Evolutionary conservation across 35 echinoderm and acorn worm genomes (phyloP).

Genomic region (Apostichopus parvimensis): DNA sequence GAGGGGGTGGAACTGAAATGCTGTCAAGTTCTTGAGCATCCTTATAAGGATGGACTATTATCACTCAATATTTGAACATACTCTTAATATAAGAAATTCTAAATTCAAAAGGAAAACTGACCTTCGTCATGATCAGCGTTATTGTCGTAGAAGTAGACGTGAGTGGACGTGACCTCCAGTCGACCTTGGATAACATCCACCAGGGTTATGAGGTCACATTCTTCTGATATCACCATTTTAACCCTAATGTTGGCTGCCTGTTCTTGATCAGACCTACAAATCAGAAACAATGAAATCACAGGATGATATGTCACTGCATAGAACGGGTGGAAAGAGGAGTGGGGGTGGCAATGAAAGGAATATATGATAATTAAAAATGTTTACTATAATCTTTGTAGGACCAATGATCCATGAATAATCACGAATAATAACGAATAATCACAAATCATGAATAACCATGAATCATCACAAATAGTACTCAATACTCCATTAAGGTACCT

Average conservation of each 20-base stretch:
- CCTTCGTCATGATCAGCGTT: slow-evolving; percentile 94
- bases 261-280: slow-evolving; percentile 68
- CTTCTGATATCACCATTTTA: slow-evolving; percentile 86
- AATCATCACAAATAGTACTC: too few relatives aligned
- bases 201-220: slow-evolving; percentile 92
- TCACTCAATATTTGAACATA: too few relatives aligned
- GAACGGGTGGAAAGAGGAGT: background rate
- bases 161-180: slow-evolving; percentile 85
- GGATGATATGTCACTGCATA: background rate
- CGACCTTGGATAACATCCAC: slow-evolving; percentile 82
- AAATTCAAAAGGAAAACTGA: background rate
- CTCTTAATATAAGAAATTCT: too few relatives aligned
- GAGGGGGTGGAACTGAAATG: too few relatives aligned
- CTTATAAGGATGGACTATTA: too few relatives aligned
- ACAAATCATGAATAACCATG: too few relatives aligned
- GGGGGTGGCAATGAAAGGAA: background rate
- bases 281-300: background rate
- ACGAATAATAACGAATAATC: too few relatives aligned
- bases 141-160: slow-evolving; percentile 94
- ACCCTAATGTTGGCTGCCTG: slow-evolving; percentile 73
- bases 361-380: too few relatives aligned
- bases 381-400: too few relatives aligned
- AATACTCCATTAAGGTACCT: too few relatives aligned
- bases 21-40: too few relatives aligned
- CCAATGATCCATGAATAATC: too few relatives aligned